These are phyloP conservation scores for Syrrhaptes paradoxus DNA, from an alignment of 2,113 vertebrate genomes.

Conservation along the genomic window DNA sequence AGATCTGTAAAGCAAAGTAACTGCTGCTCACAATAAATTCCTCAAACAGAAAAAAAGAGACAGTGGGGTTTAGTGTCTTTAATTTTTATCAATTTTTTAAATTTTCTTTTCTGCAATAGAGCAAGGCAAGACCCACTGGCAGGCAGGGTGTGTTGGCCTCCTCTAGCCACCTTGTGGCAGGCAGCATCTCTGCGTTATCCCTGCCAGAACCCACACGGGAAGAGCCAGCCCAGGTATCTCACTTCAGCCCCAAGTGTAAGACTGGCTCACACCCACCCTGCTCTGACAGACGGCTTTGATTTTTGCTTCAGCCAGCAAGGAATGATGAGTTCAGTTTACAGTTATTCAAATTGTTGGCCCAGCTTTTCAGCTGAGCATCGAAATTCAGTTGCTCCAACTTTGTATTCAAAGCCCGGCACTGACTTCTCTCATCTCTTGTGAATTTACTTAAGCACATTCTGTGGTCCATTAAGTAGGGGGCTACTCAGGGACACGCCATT, in stretches of 20 bases:
- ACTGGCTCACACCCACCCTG: neutral
- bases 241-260: neutral
- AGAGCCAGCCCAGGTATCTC: neutral
- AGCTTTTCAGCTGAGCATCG: neutral
- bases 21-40: neutral
- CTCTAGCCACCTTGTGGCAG: constrained; percentile 24
- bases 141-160: neutral
- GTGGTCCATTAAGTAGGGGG: neutral
- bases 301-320: neutral
- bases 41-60: neutral
- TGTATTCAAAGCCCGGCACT: neutral
- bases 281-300: neutral
- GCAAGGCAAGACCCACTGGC: neutral
- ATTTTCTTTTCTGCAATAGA: neutral
- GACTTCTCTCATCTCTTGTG: neutral
- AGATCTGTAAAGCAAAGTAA: neutral
- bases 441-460: neutral
- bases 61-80: neutral
- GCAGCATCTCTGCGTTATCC: neutral
- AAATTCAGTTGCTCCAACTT: neutral
- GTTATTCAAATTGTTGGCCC: neutral
- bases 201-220: neutral
- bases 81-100: neutral
- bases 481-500: neutral
- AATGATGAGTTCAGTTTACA: neutral